Evolutionary conservation across 2,113 vertebrate species (phyloP).

Genomic region (Ceuthmochares aereus): DNA sequence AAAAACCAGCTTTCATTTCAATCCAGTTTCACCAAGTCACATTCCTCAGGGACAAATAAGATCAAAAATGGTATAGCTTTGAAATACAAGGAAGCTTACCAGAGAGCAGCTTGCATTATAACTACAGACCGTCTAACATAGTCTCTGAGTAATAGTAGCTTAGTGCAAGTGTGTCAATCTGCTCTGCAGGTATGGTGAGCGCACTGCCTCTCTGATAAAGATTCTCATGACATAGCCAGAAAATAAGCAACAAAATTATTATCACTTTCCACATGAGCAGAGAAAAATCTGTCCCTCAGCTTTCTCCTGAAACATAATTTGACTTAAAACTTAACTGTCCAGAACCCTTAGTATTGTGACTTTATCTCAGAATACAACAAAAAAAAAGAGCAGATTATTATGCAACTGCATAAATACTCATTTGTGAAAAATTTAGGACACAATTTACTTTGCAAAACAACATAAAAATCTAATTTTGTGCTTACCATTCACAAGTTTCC

Average conservation of each 20-base stretch:
- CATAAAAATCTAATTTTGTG: not conserved
- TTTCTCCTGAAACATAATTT: not conserved
- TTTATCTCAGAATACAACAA: not conserved
- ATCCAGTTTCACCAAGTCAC: not conserved
- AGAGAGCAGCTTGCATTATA: not conserved
- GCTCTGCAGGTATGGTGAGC: not conserved
- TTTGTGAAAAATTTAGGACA: not conserved
- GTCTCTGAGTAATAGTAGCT: not conserved
- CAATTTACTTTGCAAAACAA: not conserved
- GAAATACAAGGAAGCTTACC: not conserved
- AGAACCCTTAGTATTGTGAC: not conserved
- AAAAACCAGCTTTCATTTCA: not conserved
- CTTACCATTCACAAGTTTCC: not conserved
- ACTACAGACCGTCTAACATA: rapidly evolving
- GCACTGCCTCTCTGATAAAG: not conserved
- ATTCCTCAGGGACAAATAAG: not conserved
- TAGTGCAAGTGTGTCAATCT: not conserved
- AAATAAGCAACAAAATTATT: not conserved
- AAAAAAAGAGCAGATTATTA: not conserved
- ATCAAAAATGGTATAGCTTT: not conserved
- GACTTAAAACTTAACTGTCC: not conserved
- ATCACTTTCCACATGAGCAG: not conserved
- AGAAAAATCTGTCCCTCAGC: not conserved
- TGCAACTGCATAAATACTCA: not conserved
- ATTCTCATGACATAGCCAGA: not conserved